Evolutionary conservation across 2,888 invertebrate genomes (phyloP).

Genomic region (Dynastes tityus): DNA sequence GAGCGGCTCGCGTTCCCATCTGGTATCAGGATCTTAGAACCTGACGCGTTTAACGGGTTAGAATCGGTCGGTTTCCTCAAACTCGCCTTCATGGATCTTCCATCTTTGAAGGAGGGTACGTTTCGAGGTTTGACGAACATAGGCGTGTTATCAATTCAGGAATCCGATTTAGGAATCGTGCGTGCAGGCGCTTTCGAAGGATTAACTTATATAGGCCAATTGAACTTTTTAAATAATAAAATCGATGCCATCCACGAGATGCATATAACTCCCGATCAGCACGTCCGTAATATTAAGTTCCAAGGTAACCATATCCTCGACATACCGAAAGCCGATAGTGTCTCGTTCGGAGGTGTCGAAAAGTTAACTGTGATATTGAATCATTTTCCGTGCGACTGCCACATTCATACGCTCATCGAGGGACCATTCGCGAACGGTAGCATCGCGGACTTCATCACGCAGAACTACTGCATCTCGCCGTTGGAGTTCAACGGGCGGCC

Average conservation of each 20-base stretch:
- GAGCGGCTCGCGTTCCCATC: slow-evolving; percentile 88
- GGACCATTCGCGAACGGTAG: slow-evolving; percentile 83
- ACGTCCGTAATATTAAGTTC: slow-evolving; percentile 81
- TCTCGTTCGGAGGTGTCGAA: slow-evolving; percentile 81
- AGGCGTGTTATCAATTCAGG: slow-evolving; percentile 83
- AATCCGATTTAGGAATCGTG: slow-evolving; percentile 86
- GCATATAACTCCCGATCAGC: slow-evolving; percentile 80
- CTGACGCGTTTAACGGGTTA: slow-evolving; percentile 86
- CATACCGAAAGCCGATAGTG: slow-evolving; percentile 79
- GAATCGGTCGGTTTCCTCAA: slow-evolving; percentile 88
- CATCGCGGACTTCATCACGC: slow-evolving; percentile 78
- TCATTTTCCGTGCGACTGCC: slow-evolving; percentile 91
- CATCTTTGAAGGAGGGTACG: slow-evolving; percentile 79
- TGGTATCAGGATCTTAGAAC: slow-evolving; percentile 83
- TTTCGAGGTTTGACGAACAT: slow-evolving; percentile 86
- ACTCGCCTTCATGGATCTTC: slow-evolving; percentile 88
- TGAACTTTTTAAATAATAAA: slow-evolving; percentile 89
- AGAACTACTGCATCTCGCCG: slow-evolving; percentile 90
- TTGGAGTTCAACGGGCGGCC: slow-evolving; percentile 86
- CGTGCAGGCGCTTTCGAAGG: slow-evolving; percentile 85
- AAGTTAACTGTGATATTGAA: slow-evolving; percentile 83
- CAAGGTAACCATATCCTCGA: slow-evolving; percentile 90
- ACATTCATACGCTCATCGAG: slow-evolving; percentile 82
- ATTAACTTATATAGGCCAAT: slow-evolving; percentile 79
- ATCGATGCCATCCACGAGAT: slow-evolving; percentile 87